Evolutionary conservation across 2,888 invertebrate genomes (phyloP).

Genomic region (Acronicta psi): DNA sequence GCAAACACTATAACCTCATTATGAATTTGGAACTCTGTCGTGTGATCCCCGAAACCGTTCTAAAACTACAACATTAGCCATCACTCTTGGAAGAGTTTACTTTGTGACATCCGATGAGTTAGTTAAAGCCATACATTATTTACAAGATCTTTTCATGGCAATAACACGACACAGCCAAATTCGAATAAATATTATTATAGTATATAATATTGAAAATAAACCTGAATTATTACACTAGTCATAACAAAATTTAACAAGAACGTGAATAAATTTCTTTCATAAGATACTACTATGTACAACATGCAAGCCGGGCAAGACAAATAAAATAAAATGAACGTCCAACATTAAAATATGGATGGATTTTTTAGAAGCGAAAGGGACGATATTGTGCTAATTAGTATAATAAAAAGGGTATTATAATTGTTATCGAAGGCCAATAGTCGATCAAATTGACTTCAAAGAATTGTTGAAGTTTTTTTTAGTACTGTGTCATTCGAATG

Average conservation of each 20-base stretch:
- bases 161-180: conserved; percentile 67
- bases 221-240: conserved; percentile 80
- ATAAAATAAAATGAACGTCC: conserved; percentile 80
- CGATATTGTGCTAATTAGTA: conserved; percentile 71
- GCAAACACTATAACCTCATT: conserved; percentile 72
- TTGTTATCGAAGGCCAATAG: conserved; percentile 70
- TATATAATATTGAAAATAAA: conserved; percentile 63
- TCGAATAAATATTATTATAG: conserved; percentile 57
- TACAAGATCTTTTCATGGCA: conserved; percentile 67
- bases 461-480: conserved; percentile 58
- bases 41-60: conserved; percentile 57
- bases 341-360: conserved; percentile 84
- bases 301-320: conserved; percentile 86
- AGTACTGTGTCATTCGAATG: conserved; percentile 33
- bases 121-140: conserved; percentile 67
- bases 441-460: conserved; percentile 75
- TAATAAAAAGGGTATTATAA: conserved; percentile 66
- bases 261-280: conserved; percentile 76
- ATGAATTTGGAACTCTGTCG: conserved; percentile 60
- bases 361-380: conserved; percentile 80
- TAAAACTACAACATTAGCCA: conserved; percentile 62
- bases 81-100: conserved; percentile 61
- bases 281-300: conserved; percentile 83
- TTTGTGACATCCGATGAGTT: conserved; percentile 77
- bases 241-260: conserved; percentile 86